phyloP scores from a whole-genome alignment of 2,797 vertebrate species.

The Sciaenops ocellatus region DNA sequence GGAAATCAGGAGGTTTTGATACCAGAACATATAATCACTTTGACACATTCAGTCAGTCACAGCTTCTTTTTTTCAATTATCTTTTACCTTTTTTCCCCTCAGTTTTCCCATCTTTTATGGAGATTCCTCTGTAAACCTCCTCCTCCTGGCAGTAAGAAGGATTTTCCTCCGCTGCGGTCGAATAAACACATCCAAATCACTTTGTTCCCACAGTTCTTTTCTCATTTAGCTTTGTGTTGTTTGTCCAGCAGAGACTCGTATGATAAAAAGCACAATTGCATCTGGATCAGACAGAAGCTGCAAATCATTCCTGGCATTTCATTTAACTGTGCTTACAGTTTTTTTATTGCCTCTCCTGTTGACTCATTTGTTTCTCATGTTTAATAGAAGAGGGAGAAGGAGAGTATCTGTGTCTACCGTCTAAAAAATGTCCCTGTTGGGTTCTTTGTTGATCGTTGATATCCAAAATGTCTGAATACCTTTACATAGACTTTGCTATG shows the following conservation, averaged over 20 bases:
- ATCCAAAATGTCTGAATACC: not conserved
- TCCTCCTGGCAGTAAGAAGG: not conserved
- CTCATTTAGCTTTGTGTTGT: not conserved
- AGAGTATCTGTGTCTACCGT: not conserved
- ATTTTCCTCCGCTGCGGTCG: not conserved
- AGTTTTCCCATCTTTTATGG: not conserved
- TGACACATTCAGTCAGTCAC: not conserved
- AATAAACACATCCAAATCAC: slow-evolving; percentile 2
- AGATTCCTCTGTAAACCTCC: not conserved
- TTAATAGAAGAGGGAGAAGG: slow-evolving; percentile 20
- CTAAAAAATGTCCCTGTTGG: not conserved
- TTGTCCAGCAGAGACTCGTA: not conserved
- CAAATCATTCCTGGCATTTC: slow-evolving; percentile 44
- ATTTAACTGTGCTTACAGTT: slow-evolving; percentile 21
- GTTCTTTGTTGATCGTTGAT: not conserved
- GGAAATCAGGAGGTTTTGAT: not conserved
- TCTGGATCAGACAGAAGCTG: slow-evolving; percentile 31
- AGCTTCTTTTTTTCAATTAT: not conserved
- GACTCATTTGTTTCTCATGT: slow-evolving; percentile 45
- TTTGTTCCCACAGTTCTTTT: not conserved
- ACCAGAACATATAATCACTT: not conserved
- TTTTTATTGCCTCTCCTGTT: slow-evolving; percentile 18
- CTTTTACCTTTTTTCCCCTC: not conserved
- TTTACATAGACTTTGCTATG: not conserved
- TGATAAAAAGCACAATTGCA: slow-evolving; percentile 14